Evolutionary conservation across 2,888 invertebrate species (phyloP).

Genomic region (Parascotia fuliginaria): DNA sequence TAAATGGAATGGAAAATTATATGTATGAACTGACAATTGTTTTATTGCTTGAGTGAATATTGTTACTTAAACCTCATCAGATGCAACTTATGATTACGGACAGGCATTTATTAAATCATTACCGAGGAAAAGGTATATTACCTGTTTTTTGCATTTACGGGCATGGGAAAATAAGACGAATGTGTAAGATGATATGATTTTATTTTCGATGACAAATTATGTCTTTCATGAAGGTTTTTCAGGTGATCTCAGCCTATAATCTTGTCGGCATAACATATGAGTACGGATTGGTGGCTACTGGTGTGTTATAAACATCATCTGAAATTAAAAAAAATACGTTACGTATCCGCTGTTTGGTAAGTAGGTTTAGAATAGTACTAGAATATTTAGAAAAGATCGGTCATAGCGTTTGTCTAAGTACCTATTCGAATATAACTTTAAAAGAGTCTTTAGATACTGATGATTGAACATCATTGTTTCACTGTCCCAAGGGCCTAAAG

Average conservation of each 20-base stretch:
- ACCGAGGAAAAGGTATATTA: constrained; percentile 41
- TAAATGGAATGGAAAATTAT: constrained; percentile 12
- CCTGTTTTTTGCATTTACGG: constrained; percentile 11
- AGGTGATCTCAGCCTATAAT: constrained; percentile 15
- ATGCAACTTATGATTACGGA: constrained; percentile 28
- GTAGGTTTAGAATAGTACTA: too few relatives aligned
- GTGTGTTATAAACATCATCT: constrained; percentile 32
- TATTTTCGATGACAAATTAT: not conserved
- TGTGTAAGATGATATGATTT: not conserved
- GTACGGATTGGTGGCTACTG: constrained; percentile 13
- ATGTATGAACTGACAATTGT: constrained; percentile 21
- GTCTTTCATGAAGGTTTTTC: not conserved
- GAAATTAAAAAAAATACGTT: constrained; percentile 11
- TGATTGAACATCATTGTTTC: too few relatives aligned
- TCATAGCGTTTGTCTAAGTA: too few relatives aligned
- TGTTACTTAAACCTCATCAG: constrained; percentile 20
- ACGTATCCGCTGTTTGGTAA: too few relatives aligned
- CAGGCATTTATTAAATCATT: constrained; percentile 30
- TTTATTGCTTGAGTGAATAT: constrained; percentile 26
- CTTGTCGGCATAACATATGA: constrained; percentile 19
- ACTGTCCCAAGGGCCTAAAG: too few relatives aligned
- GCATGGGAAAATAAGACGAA: constrained; percentile 12
- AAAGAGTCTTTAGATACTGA: too few relatives aligned
- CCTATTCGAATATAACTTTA: too few relatives aligned
- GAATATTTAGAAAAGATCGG: too few relatives aligned